A percentile compares a stretch with the other conserved stretches of the same genome.
These are phyloP conservation scores for Leucoraja erinaceus DNA, from an alignment of 2,113 vertebrate genomes.

Conservation along the genomic window DNA sequence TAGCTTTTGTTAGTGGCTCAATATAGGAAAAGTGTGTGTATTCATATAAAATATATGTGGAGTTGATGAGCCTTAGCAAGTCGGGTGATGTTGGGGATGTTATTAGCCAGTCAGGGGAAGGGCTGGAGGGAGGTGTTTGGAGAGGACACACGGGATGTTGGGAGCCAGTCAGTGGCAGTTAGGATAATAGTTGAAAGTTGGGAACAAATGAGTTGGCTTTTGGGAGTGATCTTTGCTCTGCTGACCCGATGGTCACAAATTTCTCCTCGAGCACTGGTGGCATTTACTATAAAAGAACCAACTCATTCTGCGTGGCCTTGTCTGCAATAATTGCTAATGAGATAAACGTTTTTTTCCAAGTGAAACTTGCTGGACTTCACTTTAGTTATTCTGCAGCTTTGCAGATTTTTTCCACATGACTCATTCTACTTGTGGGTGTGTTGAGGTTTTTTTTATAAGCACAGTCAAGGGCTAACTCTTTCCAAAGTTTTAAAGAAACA, in stretches of 20 bases:
- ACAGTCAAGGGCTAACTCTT: neutral
- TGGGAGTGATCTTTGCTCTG: too few species aligned
- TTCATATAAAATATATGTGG: too few species aligned
- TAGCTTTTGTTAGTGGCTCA: too few species aligned
- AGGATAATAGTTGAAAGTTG: too few species aligned
- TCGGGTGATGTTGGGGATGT: too few species aligned
- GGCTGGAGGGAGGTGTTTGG: too few species aligned
- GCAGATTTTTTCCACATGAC: constrained; percentile 1
- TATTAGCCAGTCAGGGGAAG: too few species aligned
- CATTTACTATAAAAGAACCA: neutral
- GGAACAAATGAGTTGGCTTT: too few species aligned
- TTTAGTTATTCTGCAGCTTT: neutral
- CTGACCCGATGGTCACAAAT: neutral
- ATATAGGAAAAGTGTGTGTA: too few species aligned
- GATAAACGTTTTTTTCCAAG: neutral
- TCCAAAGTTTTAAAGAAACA: neutral
- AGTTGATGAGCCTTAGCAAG: too few species aligned
- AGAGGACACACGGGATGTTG: too few species aligned
- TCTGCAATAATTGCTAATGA: neutral
- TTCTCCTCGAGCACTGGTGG: neutral
- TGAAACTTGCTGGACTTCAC: neutral
- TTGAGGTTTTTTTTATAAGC: neutral
- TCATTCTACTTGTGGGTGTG: neutral
- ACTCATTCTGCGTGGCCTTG: neutral
- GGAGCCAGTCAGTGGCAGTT: too few species aligned